Conservation (phyloP, 2,113 vertebrate genomes). For the Charadrius vociferus region DNA sequence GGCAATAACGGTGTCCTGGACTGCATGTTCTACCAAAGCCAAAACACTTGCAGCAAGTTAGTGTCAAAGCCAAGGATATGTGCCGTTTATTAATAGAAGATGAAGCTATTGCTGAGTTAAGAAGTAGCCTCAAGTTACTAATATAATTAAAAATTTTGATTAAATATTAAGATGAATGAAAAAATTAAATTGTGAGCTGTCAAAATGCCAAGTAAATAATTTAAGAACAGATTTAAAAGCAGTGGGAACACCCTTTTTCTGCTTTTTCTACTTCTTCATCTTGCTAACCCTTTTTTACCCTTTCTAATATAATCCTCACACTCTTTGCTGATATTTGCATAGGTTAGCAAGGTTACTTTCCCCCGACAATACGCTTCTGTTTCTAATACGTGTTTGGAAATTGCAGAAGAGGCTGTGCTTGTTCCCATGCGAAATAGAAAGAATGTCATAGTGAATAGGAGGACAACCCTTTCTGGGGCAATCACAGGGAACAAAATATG, state of each 20-base stretch:
- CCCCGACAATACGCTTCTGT: neutral
- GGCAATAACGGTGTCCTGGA: neutral
- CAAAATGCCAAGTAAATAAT: conserved; percentile 28
- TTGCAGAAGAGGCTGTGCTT: neutral
- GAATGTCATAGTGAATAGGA: neutral
- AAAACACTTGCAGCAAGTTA: conserved; percentile 21
- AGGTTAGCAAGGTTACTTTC: neutral
- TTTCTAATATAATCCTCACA: neutral
- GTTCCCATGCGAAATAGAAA: neutral
- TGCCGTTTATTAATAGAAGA: conserved; percentile 50
- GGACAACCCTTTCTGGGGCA: neutral
- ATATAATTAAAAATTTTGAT: conserved; percentile 50
- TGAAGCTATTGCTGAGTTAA: conserved; percentile 34
- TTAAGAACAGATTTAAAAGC: neutral
- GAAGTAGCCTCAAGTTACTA: conserved; percentile 30
- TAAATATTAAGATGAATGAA: conserved; percentile 46
- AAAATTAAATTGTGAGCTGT: conserved; percentile 5
- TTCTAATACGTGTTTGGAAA: neutral
- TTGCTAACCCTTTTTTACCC: neutral
- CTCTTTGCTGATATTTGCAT: neutral
- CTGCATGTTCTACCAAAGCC: conserved; percentile 16
- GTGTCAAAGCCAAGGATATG: conserved; percentile 12
- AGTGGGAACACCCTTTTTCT: neutral
- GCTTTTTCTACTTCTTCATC: neutral
- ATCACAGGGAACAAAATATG: neutral